These are phyloP conservation scores for Druon quercuslanigerum DNA, from an alignment of 1,140 invertebrate species.

Conservation along the genomic window DNA sequence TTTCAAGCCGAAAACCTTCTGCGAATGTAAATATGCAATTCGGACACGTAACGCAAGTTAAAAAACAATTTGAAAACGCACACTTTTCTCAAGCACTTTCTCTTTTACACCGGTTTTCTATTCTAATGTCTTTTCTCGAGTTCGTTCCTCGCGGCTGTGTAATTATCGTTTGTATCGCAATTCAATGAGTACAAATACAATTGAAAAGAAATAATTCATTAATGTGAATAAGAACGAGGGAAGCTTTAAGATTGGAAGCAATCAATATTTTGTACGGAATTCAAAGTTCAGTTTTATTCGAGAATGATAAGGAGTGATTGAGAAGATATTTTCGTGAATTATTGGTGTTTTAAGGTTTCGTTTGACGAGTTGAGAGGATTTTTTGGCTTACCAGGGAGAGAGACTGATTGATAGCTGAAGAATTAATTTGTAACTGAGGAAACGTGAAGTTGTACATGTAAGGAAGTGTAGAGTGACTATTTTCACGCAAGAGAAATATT, in stretches of 20 bases:
- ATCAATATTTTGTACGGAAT: too few species aligned
- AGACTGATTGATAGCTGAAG: slow-evolving; percentile 4
- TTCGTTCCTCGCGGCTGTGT: neutral
- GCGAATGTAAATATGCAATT: neutral
- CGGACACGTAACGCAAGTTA: neutral
- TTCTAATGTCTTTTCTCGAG: neutral
- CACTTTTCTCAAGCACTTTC: neutral
- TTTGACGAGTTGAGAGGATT: neutral
- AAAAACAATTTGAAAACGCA: neutral
- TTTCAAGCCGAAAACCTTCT: too few species aligned
- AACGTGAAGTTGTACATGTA: too few species aligned
- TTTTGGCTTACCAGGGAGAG: neutral
- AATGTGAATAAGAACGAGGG: too few species aligned
- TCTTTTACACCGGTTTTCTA: neutral
- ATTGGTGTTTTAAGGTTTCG: neutral
- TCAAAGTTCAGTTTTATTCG: too few species aligned
- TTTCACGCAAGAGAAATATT: too few species aligned
- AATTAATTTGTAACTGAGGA: neutral
- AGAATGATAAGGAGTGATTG: too few species aligned
- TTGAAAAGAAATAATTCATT: neutral
- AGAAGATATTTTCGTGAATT: too few species aligned
- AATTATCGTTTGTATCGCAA: neutral
- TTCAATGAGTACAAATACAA: neutral
- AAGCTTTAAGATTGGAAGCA: too few species aligned
- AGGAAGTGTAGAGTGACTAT: too few species aligned